These are phyloP conservation scores for Plemyria rubiginata DNA, from an alignment of 2,888 invertebrate species.

Conservation along the genomic window DNA sequence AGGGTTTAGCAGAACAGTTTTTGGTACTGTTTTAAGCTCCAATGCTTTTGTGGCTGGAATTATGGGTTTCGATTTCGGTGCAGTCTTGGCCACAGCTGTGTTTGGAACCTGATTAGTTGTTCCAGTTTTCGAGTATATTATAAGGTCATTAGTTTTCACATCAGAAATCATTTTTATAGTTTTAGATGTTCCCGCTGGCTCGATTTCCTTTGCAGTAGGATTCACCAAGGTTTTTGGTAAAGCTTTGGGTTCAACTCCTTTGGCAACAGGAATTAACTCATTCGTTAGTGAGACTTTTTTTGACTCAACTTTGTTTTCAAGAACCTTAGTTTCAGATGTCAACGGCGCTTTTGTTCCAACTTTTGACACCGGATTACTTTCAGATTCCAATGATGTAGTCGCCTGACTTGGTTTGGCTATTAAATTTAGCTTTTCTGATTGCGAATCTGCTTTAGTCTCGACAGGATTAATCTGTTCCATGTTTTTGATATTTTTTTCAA, in stretches of 20 bases:
- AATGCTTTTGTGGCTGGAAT: slow-evolving; percentile 14
- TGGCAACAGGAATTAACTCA: slow-evolving; percentile 17
- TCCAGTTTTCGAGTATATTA: slow-evolving; percentile 13
- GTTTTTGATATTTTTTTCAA: slow-evolving; percentile 2
- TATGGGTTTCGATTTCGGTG: slow-evolving; percentile 1
- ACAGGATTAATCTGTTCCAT: background rate
- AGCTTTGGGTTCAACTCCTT: slow-evolving; percentile 9
- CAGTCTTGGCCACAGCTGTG: background rate
- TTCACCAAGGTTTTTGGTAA: slow-evolving; percentile 8
- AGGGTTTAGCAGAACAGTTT: slow-evolving; percentile 24
- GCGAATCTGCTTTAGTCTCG: background rate
- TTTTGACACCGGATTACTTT: slow-evolving; percentile 4
- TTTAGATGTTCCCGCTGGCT: slow-evolving; percentile 5
- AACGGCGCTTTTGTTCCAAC: background rate
- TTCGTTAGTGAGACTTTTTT: slow-evolving; percentile 7
- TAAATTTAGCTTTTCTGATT: slow-evolving; percentile 3
- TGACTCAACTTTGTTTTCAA: slow-evolving; percentile 10
- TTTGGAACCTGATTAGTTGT: background rate
- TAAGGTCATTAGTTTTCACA: slow-evolving; percentile 11
- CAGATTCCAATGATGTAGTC: background rate
- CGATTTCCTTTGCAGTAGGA: slow-evolving; percentile 18
- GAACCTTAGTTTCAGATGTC: slow-evolving; percentile 1
- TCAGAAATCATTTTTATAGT: background rate
- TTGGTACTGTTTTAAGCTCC: slow-evolving; percentile 23
- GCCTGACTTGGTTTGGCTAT: background rate